phyloP scores from a whole-genome alignment of 1,140 invertebrate genomes.

The Ceratina japonica region DNA sequence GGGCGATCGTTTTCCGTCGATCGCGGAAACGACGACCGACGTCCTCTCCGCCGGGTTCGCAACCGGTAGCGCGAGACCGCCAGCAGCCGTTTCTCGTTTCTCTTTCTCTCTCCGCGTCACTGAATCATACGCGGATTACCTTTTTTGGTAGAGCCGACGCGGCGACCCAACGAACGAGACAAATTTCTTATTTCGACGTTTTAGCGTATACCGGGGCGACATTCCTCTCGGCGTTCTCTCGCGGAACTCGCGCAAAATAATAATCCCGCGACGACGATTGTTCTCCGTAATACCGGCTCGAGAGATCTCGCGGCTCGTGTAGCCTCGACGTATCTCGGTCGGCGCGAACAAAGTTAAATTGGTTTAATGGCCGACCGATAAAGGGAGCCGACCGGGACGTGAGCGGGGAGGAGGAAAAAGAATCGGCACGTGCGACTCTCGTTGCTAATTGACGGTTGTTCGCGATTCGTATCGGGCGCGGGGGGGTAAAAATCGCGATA shows the following conservation, averaged over 20 bases:
- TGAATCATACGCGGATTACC: slow-evolving; percentile 28
- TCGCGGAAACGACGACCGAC: slow-evolving; percentile 19
- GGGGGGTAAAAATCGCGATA: slow-evolving; percentile 14
- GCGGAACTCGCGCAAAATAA: neutral
- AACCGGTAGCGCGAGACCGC: slow-evolving; percentile 17
- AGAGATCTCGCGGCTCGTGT: neutral
- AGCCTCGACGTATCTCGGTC: neutral
- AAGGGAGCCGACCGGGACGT: neutral
- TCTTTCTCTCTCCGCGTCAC: neutral
- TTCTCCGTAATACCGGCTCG: too few relatives aligned
- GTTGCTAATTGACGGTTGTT: slow-evolving; percentile 32
- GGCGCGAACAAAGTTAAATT: neutral
- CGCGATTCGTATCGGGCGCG: slow-evolving; percentile 24
- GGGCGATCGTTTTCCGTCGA: slow-evolving; percentile 1
- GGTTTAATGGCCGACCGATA: slow-evolving; percentile 1
- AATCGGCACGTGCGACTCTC: slow-evolving; percentile 15
- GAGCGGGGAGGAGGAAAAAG: neutral
- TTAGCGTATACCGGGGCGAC: neutral
- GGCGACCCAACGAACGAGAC: neutral
- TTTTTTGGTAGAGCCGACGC: slow-evolving; percentile 18
- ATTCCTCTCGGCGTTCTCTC: neutral
- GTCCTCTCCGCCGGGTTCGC: neutral
- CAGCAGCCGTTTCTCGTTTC: neutral
- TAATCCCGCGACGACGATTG: too few relatives aligned
- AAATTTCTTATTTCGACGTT: neutral